Evolutionary conservation across 2,113 vertebrate genomes (phyloP).

Genomic region (Etheostoma spectabile): DNA sequence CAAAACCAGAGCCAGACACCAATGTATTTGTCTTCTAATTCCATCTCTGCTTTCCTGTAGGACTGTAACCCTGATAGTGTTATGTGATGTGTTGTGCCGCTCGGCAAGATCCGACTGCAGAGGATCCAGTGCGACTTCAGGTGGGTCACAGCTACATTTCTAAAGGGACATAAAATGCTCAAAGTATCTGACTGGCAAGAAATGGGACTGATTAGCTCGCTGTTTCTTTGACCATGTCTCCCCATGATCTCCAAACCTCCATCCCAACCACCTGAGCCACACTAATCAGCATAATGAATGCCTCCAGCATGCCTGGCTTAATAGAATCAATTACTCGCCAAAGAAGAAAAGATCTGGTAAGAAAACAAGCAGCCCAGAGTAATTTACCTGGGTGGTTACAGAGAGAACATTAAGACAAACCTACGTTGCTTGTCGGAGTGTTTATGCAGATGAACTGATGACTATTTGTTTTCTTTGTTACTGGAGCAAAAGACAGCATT

Average conservation of each 20-base stretch:
- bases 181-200: constrained; percentile 45
- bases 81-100: neutral
- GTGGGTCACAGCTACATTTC: constrained; percentile 25
- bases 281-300: constrained; percentile 69
- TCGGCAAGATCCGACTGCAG: neutral
- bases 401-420: constrained; percentile 1
- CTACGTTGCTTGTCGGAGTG: neutral
- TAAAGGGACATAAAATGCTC: constrained; percentile 31
- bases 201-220: constrained; percentile 47
- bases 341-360: constrained; percentile 1
- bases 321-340: constrained; percentile 65
- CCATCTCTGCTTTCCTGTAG: neutral
- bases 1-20: neutral
- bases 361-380: constrained; percentile 33
- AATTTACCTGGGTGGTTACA: constrained; percentile 15
- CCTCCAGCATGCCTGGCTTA: constrained; percentile 51
- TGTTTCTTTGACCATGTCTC: constrained; percentile 22
- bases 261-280: constrained; percentile 37
- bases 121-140: neutral
- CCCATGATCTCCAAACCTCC: constrained; percentile 34
- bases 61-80: neutral
- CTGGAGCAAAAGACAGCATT: constrained; percentile 8
- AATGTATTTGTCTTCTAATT: neutral
- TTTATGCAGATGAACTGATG: constrained; percentile 29
- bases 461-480: constrained; percentile 45